Percentiles rank a stretch among this genome's conserved stretches.
Evolutionary conservation across 2,888 invertebrate genomes (phyloP).

Genomic region (Monopis laevigella): DNA sequence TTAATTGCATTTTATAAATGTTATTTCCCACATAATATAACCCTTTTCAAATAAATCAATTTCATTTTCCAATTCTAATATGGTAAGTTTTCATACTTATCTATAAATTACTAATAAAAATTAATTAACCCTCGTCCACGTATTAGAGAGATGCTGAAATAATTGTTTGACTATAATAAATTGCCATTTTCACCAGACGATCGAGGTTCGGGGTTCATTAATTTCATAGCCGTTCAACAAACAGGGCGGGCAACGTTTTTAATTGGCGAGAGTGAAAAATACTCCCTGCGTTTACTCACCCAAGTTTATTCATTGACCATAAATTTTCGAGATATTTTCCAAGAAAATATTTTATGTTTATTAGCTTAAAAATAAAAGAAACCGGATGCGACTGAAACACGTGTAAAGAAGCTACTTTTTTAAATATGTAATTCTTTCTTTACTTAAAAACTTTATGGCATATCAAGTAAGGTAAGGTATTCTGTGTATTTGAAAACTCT

Average conservation of each 20-base stretch:
- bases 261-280: slow-evolving; percentile 61
- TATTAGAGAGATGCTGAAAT: background rate
- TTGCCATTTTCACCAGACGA: slow-evolving; percentile 8
- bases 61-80: too few relatives aligned
- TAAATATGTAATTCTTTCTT: too few relatives aligned
- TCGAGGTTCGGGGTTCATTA: slow-evolving; percentile 34
- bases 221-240: slow-evolving; percentile 42
- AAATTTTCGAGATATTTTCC: slow-evolving; percentile 23
- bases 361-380: slow-evolving; percentile 2
- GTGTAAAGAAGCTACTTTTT: too few relatives aligned
- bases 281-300: slow-evolving; percentile 42
- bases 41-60: too few relatives aligned
- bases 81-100: too few relatives aligned
- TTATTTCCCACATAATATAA: too few relatives aligned
- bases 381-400: too few relatives aligned
- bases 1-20: too few relatives aligned
- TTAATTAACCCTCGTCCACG: slow-evolving; percentile 4
- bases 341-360: background rate
- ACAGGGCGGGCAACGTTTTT: slow-evolving; percentile 42
- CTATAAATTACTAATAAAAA: background rate
- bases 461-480: too few relatives aligned
- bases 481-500: too few relatives aligned
- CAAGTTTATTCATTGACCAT: slow-evolving; percentile 36
- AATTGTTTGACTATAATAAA: slow-evolving; percentile 9
- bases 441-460: too few relatives aligned